Conservation (phyloP, 2,797 vertebrate genomes). For the Menidia menidia region DNA sequence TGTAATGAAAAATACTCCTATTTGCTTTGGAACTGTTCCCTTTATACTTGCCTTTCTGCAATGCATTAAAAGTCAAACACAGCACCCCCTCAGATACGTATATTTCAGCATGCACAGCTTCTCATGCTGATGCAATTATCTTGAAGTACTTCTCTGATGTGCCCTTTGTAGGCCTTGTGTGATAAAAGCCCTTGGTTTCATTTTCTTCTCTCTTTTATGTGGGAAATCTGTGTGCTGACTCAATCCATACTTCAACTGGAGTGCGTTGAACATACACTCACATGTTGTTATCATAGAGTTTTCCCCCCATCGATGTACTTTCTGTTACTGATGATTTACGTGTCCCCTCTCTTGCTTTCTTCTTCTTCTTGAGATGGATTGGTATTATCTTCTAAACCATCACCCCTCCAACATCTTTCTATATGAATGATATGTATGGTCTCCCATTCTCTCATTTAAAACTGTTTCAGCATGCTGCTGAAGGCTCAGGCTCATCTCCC, state of each 20-base stretch:
- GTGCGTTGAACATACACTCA: conserved; percentile 38
- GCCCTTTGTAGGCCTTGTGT: conserved; percentile 21
- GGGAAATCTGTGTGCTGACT: conserved; percentile 37
- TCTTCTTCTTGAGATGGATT: conserved; percentile 37
- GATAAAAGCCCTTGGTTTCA: conserved; percentile 50
- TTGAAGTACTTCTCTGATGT: conserved; percentile 27
- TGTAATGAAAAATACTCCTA: background rate
- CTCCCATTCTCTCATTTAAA: no score
- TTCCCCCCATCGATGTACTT: conserved; percentile 14
- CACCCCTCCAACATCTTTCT: conserved; percentile 7
- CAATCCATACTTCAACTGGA: conserved; percentile 18
- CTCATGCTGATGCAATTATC: conserved; percentile 58
- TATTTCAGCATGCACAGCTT: conserved; percentile 20
- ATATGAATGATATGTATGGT: background rate
- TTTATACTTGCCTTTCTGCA: conserved; percentile 24
- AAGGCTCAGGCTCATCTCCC: background rate
- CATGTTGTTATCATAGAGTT: conserved; percentile 15
- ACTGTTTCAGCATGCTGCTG: no score
- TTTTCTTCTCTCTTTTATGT: conserved; percentile 57
- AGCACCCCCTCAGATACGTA: conserved; percentile 11
- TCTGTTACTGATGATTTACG: conserved; percentile 8
- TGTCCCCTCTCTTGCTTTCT: conserved; percentile 20
- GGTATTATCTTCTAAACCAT: conserved; percentile 12
- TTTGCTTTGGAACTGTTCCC: conserved; percentile 36
- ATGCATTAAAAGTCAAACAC: conserved; percentile 10